Percentiles rank a stretch among this genome's conserved stretches.
Evolutionary conservation across 2,113 vertebrate genomes (phyloP).

Genomic region (Seriola rivoliana): DNA sequence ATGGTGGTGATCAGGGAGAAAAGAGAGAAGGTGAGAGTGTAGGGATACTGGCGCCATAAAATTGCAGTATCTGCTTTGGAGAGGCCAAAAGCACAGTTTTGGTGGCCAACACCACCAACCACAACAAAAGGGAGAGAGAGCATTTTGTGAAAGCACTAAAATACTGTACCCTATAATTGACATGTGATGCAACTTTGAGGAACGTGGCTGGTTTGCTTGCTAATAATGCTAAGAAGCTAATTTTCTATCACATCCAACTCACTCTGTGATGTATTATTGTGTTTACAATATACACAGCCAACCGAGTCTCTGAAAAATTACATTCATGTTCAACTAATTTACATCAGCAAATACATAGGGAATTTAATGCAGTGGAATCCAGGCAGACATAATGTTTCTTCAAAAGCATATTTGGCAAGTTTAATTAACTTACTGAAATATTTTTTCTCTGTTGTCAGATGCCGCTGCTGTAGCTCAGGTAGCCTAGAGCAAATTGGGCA

Average conservation of each 20-base stretch:
- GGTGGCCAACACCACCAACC: neutral
- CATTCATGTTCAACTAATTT: neutral
- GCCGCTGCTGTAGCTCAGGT: neutral
- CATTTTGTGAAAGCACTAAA: neutral
- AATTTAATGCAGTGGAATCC: neutral
- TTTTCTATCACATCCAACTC: neutral
- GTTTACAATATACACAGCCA: neutral
- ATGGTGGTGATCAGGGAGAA: neutral
- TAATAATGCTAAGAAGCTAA: neutral
- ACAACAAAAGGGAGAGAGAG: neutral
- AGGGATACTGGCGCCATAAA: conserved; percentile 18
- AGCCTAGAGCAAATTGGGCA: neutral
- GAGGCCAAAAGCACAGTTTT: neutral
- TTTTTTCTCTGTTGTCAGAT: neutral
- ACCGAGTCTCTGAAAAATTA: neutral
- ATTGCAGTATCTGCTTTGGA: conserved; percentile 1
- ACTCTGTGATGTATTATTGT: neutral
- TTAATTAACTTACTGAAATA: neutral
- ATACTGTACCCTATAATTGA: neutral
- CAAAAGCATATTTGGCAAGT: neutral
- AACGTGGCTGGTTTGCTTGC: neutral
- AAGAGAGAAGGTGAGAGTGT: neutral
- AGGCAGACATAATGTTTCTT: neutral
- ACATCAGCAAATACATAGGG: neutral
- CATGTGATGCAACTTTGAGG: neutral